A percentile compares a stretch with the other conserved stretches of the same genome.
Conservation (phyloP, 2,797 vertebrate species). For the Vespertilio murinus region DNA sequence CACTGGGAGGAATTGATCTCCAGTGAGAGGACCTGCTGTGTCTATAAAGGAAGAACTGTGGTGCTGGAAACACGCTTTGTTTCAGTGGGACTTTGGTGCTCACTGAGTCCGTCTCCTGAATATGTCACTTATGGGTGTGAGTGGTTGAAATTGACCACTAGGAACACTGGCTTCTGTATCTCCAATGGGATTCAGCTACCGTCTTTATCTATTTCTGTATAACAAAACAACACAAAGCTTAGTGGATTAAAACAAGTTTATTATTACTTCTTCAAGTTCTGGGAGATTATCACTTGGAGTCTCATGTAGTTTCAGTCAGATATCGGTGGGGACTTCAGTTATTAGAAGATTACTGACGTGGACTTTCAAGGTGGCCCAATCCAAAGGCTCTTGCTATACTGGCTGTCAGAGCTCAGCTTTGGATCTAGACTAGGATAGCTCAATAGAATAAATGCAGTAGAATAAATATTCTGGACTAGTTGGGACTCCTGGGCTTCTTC, state of each 20-base stretch:
- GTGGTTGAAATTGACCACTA: too few relatives aligned
- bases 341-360: background rate
- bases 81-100: too few relatives aligned
- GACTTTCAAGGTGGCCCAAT: background rate
- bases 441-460: background rate
- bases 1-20: too few relatives aligned
- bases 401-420: background rate
- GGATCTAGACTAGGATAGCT: background rate
- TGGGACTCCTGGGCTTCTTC: conserved; percentile 21
- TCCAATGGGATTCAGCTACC: too few relatives aligned
- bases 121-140: too few relatives aligned
- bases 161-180: too few relatives aligned
- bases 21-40: too few relatives aligned
- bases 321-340: background rate
- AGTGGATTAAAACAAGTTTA: background rate
- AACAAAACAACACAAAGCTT: background rate
- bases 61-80: too few relatives aligned
- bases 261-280: background rate
- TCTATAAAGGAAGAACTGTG: too few relatives aligned
- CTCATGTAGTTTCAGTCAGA: background rate
- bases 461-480: background rate
- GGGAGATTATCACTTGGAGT: background rate
- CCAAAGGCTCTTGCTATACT: background rate
- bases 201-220: background rate
- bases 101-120: too few relatives aligned